Conservation (phyloP, 2,888 invertebrate species). For the Lepidonotus clava region DNA sequence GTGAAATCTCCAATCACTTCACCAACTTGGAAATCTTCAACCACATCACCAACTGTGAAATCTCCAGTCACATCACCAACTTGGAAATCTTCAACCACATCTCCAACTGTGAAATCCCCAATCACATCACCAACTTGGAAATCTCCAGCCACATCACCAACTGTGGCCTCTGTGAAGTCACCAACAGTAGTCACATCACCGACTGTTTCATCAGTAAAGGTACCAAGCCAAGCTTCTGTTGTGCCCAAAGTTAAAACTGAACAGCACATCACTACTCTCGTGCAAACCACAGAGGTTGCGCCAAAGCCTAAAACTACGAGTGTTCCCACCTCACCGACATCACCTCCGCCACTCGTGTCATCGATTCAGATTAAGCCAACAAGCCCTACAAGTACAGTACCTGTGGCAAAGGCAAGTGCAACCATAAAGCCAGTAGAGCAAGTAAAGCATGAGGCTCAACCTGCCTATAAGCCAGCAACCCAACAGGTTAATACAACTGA, state of each 20-base stretch:
- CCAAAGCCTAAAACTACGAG: neutral
- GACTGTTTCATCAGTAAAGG: neutral
- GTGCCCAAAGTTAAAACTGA: too few species aligned
- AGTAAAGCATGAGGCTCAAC: too few species aligned
- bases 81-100: neutral
- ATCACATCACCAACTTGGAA: neutral
- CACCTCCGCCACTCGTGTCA: constrained; percentile 27
- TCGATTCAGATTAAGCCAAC: constrained; percentile 27
- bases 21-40: neutral
- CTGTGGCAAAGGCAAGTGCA: neutral
- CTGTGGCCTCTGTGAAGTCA: neutral
- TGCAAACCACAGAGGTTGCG: neutral
- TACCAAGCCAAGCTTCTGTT: too few species aligned
- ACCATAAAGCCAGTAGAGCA: too few species aligned
- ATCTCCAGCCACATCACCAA: neutral
- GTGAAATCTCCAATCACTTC: neutral
- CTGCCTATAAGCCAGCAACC: too few species aligned
- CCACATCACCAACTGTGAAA: neutral
- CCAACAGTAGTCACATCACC: neutral
- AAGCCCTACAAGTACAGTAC: neutral
- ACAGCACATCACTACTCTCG: neutral
- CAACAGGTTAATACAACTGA: too few species aligned
- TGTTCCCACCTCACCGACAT: neutral
- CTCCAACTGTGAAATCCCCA: neutral
- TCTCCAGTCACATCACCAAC: neutral